Evolutionary conservation across 2,113 vertebrate species (phyloP).

Genomic region (Lepisosteus osseus): DNA sequence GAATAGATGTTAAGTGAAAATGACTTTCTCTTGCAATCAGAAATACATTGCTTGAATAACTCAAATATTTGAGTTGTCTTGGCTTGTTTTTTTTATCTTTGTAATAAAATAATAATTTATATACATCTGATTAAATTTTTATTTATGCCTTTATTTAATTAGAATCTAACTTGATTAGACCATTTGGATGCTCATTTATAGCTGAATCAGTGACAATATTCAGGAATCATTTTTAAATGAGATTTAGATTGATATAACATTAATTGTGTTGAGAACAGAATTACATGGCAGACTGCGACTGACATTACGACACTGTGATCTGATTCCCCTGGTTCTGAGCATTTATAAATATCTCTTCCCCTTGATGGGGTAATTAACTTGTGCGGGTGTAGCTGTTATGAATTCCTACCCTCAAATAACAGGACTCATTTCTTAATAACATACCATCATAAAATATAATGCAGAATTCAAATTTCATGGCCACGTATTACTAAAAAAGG

Average conservation of each 20-base stretch:
- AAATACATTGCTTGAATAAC: too few species aligned
- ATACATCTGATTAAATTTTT: conserved; percentile 22
- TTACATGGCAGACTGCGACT: conserved; percentile 16
- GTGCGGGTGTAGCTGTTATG: conserved; percentile 17
- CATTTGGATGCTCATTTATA: neutral
- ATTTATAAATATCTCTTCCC: conserved; percentile 21
- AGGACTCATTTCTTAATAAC: conserved; percentile 24
- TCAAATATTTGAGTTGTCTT: too few species aligned
- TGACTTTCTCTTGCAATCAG: too few species aligned
- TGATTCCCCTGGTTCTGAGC: conserved; percentile 7
- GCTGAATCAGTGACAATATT: conserved; percentile 15
- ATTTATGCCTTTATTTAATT: conserved; percentile 30
- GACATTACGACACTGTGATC: conserved; percentile 12
- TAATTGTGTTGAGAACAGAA: conserved; percentile 17
- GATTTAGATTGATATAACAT: conserved; percentile 19
- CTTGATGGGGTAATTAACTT: conserved; percentile 23
- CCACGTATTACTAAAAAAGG: conserved; percentile 14
- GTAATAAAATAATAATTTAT: conserved; percentile 23
- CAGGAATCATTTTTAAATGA: conserved; percentile 22
- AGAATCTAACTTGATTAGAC: neutral
- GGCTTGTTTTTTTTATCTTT: too few species aligned
- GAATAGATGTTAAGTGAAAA: conserved; percentile 16
- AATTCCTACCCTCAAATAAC: conserved; percentile 22
- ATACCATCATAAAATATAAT: conserved; percentile 21
- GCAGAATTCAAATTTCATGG: conserved; percentile 15